These are phyloP conservation scores for Plagiodera versicolora DNA, from an alignment of 2,888 invertebrate genomes.

Conservation along the genomic window DNA sequence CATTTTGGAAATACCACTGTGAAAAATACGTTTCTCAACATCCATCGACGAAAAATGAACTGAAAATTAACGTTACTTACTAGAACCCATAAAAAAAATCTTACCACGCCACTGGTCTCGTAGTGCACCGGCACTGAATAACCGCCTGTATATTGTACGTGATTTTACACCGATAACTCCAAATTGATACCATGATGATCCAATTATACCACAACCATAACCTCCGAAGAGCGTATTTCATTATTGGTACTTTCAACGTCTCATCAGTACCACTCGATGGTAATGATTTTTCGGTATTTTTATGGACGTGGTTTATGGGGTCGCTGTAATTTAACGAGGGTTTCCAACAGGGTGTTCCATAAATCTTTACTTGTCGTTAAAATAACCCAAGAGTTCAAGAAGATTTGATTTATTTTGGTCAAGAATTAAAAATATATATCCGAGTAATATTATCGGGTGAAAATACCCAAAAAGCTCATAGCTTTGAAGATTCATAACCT, in stretches of 20 bases:
- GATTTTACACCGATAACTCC: slow-evolving; percentile 52
- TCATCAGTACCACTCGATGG: slow-evolving; percentile 10
- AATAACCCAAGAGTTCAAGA: no score
- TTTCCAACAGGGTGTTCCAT: not conserved
- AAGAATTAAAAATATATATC: no score
- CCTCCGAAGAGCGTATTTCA: slow-evolving; percentile 12
- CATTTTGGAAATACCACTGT: no score
- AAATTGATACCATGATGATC: slow-evolving; percentile 54
- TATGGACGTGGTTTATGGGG: slow-evolving; percentile 3
- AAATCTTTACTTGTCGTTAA: not conserved
- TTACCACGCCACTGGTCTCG: slow-evolving; percentile 1
- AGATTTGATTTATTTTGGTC: no score
- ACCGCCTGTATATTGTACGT: slow-evolving; percentile 44
- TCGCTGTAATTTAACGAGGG: not conserved
- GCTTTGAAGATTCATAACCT: no score
- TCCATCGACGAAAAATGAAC: no score
- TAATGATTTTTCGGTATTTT: slow-evolving; percentile 1
- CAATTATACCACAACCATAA: slow-evolving; percentile 41
- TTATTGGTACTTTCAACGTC: slow-evolving; percentile 7
- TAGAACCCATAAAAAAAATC: slow-evolving; percentile 32
- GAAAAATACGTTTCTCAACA: no score
- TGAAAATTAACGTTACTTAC: no score
- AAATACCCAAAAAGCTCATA: no score
- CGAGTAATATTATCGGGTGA: no score
- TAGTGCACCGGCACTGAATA: slow-evolving; percentile 23